phyloP scores from a whole-genome alignment of 2,113 vertebrate species.

The Danionella cerebrum region DNA sequence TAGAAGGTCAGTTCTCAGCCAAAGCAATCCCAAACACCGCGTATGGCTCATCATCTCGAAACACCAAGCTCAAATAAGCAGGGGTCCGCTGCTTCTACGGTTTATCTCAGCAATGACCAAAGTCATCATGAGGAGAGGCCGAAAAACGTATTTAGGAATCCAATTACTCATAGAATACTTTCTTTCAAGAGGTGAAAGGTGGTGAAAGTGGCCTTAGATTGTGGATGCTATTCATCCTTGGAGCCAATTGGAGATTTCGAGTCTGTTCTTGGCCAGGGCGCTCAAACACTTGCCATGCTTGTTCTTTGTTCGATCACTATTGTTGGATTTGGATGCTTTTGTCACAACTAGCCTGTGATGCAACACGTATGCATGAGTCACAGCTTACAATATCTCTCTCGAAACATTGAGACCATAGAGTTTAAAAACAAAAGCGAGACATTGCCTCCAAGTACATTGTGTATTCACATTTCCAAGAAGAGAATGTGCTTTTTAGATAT shows the following conservation, averaged over 20 bases:
- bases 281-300: not conserved
- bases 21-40: constrained; percentile 10
- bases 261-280: not conserved
- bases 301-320: not conserved
- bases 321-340: not conserved
- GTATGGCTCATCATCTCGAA: constrained; percentile 14
- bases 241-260: constrained; percentile 9
- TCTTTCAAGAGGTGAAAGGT: not conserved
- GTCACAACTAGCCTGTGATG: not conserved
- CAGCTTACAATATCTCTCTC: not conserved
- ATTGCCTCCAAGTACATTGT: not conserved
- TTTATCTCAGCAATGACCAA: constrained; percentile 9
- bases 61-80: constrained; percentile 9
- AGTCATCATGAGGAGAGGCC: not conserved
- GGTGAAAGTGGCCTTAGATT: not conserved
- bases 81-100: not conserved
- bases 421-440: not conserved
- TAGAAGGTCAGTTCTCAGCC: constrained; percentile 16
- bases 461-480: not conserved
- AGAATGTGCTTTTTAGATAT: not conserved
- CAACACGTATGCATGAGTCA: not conserved
- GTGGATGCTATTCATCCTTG: constrained; percentile 4
- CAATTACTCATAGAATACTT: constrained; percentile 21
- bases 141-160: constrained; percentile 10
- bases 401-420: not conserved